Percentiles rank a stretch among this genome's conserved stretches.
phyloP scores from a whole-genome alignment of 2,113 vertebrate species.

The Pollimyrus isidori region DNA sequence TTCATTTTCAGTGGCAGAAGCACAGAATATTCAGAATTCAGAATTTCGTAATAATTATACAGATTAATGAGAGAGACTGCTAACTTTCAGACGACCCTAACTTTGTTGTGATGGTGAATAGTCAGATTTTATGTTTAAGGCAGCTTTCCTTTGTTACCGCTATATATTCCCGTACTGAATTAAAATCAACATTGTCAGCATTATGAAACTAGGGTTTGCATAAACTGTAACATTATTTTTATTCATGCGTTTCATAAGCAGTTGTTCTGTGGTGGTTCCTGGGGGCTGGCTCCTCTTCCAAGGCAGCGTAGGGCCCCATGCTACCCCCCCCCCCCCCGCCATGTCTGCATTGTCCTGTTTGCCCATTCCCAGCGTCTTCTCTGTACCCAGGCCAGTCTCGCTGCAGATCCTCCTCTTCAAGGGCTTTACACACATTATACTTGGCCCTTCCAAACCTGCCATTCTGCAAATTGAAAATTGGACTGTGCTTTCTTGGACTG shows the following conservation, averaged over 20 bases:
- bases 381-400: not conserved
- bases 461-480: not conserved
- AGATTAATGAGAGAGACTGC: not conserved
- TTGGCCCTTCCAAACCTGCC: not conserved
- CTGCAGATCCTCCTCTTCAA: not conserved
- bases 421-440: not conserved
- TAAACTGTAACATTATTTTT: not conserved
- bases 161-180: not conserved
- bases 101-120: not conserved
- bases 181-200: not conserved
- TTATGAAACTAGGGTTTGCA: not conserved
- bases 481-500: not conserved
- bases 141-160: not conserved
- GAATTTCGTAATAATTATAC: not conserved
- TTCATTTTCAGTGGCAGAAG: not conserved
- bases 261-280: not conserved
- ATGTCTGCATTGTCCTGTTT: not conserved
- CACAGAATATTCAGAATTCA: not conserved
- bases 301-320: not conserved
- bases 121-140: not conserved
- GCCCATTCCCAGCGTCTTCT: not conserved
- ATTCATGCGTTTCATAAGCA: not conserved
- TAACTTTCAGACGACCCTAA: not conserved
- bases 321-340: not conserved
- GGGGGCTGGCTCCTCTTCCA: not conserved